These are phyloP conservation scores for Drusus annulatus DNA, from an alignment of 1,140 invertebrate genomes.

Conservation along the genomic window DNA sequence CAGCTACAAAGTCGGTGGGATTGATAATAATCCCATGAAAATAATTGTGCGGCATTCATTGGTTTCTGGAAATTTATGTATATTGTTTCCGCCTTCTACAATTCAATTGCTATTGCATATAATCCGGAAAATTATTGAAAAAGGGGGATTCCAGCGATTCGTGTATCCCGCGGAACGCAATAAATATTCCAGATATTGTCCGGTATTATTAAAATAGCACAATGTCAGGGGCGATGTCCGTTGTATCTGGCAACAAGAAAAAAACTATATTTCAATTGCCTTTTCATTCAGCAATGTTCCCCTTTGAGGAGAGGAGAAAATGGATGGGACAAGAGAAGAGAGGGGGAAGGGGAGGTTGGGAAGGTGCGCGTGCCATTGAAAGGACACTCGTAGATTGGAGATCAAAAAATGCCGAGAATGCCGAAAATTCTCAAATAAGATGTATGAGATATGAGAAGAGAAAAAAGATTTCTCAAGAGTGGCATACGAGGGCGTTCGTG, in stretches of 20 bases:
- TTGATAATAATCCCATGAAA: no score
- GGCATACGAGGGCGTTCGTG: conserved; percentile 13
- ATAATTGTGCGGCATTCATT: no score
- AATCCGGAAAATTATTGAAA: conserved; percentile 17
- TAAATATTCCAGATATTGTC: conserved; percentile 32
- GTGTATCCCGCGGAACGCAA: conserved; percentile 13
- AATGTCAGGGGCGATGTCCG: conserved; percentile 47
- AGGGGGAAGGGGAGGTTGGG: conserved; percentile 19
- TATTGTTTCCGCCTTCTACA: no score
- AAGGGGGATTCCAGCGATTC: conserved; percentile 8
- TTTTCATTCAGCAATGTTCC: conserved; percentile 49
- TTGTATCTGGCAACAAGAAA: conserved; percentile 49
- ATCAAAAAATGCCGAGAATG: conserved; percentile 57
- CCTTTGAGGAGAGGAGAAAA: conserved; percentile 31
- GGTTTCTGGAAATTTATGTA: no score
- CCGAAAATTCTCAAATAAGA: conserved; percentile 56
- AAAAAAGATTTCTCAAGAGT: neutral
- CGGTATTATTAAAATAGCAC: conserved; percentile 25
- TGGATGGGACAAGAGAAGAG: neutral
- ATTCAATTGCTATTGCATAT: neutral
- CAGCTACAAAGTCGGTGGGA: no score
- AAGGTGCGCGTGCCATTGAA: conserved; percentile 44
- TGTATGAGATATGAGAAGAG: conserved; percentile 57
- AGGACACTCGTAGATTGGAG: conserved; percentile 57
- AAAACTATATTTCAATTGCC: conserved; percentile 58